phyloP scores from a whole-genome alignment of 2,888 invertebrate genomes.

The Erebia epiphron region DNA sequence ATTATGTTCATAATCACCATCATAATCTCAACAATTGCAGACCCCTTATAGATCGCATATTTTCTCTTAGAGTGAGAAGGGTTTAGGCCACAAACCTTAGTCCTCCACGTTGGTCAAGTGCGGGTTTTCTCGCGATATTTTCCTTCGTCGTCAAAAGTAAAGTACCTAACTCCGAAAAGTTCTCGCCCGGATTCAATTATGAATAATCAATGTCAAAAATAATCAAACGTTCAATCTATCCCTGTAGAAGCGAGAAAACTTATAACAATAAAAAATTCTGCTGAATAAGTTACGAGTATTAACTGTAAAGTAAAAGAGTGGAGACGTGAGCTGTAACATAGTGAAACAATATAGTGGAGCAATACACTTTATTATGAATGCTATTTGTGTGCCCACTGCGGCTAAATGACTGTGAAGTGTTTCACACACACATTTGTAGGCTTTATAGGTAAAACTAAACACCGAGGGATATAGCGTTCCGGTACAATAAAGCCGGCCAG shows the following conservation, averaged over 20 bases:
- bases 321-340: background rate
- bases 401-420: background rate
- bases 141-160: too few relatives aligned
- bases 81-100: too few relatives aligned
- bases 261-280: background rate
- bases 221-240: background rate
- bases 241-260: background rate
- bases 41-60: too few relatives aligned
- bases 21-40: too few relatives aligned
- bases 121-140: too few relatives aligned
- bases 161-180: too few relatives aligned
- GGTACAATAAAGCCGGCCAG: background rate
- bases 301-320: background rate
- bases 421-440: background rate
- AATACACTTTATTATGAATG: background rate
- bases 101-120: too few relatives aligned
- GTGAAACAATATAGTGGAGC: background rate
- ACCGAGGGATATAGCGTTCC: background rate
- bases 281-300: background rate
- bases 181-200: too few relatives aligned
- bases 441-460: background rate
- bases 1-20: too few relatives aligned
- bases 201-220: too few relatives aligned
- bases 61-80: too few relatives aligned
- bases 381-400: background rate